Evolutionary conservation across 2,888 invertebrate genomes (phyloP), one percentile per base, ranked within the genome.

Genomic region (Cryptocephalus moraei): DNA sequence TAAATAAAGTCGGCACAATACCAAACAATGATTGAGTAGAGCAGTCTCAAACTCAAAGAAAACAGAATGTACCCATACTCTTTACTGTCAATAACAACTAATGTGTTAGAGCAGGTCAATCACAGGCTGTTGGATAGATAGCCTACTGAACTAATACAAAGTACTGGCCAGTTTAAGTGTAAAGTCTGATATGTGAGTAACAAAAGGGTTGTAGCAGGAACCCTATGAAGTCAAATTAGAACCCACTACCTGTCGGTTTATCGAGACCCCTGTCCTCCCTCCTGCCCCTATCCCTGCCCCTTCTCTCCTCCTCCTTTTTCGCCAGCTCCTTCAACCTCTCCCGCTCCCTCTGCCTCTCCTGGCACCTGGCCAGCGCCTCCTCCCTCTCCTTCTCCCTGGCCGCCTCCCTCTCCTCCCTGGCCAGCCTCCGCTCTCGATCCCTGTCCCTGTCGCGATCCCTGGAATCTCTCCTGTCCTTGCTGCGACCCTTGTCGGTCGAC

Each of bases 301-400:
- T 70, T 53, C 80, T 67, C 57, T 77, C 73, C 46, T 74, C 70
- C 48, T 79, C 77, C 52, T 77, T 71, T 48, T 67, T 70, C 32
- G 65, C 66, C 34, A 68, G 58, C 54, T 70, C 72, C 50, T 73
- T 73, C n/a, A 74, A 64, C 31, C 74, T 64, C 49, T 76, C 76
- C 1, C 77, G 63, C 54, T 75, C 76, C 9, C 71, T 75, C 76
- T 75, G 75, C 8, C 76, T 66, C 51, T 76, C 75, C 46, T 86
- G 79, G 45, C 84, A 83, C 52, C 86, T 57, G 1, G 81, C 82
- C 46, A 78, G 65, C 0, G 78, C 76, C 54, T 87, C 87, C 54
- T 78, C 76, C 1, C 80, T 71, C 58, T 80, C 80, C 56, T 79
- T 80, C 53, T 80, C 78, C 33, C 80, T 65, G 1, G 77, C 78